Percentiles rank a stretch among this genome's conserved stretches.
These are phyloP conservation scores for Nixonia krombeini DNA, from an alignment of 1,140 invertebrate genomes.

Conservation along the genomic window DNA sequence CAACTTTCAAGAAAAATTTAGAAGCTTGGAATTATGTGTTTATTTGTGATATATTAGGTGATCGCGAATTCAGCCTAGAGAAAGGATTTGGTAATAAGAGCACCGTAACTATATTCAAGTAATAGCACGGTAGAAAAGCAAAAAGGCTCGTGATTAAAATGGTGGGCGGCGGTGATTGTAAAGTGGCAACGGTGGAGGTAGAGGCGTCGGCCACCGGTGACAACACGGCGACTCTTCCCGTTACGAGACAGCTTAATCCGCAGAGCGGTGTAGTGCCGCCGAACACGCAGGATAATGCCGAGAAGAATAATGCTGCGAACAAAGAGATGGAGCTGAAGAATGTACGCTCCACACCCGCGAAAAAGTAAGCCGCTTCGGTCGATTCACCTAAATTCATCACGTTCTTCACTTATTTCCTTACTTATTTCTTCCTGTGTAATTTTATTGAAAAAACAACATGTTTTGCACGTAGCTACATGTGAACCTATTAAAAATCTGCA, in stretches of 20 bases:
- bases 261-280: slow-evolving; percentile 73
- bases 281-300: slow-evolving; percentile 77
- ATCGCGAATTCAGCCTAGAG: too few relatives aligned
- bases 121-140: too few relatives aligned
- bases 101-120: too few relatives aligned
- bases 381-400: slow-evolving; percentile 1
- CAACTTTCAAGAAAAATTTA: too few relatives aligned
- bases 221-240: slow-evolving; percentile 88
- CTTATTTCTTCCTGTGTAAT: not conserved
- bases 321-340: slow-evolving; percentile 90
- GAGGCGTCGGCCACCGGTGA: slow-evolving; percentile 78
- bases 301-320: slow-evolving; percentile 85
- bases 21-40: too few relatives aligned
- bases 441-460: not conserved
- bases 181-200: slow-evolving; percentile 87
- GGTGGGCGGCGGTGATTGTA: slow-evolving; percentile 83
- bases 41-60: too few relatives aligned
- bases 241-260: slow-evolving; percentile 77
- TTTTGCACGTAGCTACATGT: too few relatives aligned
- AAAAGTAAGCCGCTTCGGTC: slow-evolving; percentile 76
- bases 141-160: slow-evolving; percentile 65
- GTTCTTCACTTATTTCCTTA: not conserved
- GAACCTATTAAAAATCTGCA: too few relatives aligned
- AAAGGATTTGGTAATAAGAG: too few relatives aligned
- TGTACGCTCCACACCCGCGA: slow-evolving; percentile 83